Percentiles rank a stretch among this genome's conserved stretches.
Conservation (phyloP, 2,113 vertebrate genomes). For the Callospermophilus lateralis region DNA sequence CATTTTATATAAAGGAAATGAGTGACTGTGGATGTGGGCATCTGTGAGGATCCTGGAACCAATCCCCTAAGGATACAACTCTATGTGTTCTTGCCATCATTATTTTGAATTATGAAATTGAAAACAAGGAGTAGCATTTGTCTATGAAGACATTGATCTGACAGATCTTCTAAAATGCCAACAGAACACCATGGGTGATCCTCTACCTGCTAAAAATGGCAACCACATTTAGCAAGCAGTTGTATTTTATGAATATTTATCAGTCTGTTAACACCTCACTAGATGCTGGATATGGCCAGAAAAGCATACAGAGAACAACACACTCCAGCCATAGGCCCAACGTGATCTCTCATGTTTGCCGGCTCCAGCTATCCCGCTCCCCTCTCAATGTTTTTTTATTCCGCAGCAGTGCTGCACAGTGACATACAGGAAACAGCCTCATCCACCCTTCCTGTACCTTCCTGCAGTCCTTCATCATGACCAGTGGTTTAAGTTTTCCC, state of each 20-base stretch:
- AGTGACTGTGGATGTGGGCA: background rate
- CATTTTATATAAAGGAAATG: background rate
- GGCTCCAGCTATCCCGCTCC: background rate
- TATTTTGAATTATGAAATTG: constrained; percentile 10
- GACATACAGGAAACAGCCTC: background rate
- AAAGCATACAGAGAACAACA: background rate
- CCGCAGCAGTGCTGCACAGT: background rate
- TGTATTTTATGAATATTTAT: constrained; percentile 58
- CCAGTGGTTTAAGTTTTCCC: background rate
- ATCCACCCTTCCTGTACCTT: background rate
- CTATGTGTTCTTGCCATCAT: background rate
- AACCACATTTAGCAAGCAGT: constrained; percentile 1
- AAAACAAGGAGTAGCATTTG: constrained; percentile 45
- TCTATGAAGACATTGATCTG: constrained; percentile 34
- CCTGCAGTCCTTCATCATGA: background rate
- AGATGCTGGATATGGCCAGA: background rate
- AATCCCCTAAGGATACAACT: background rate
- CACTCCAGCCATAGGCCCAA: accelerated
- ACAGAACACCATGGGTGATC: constrained; percentile 1
- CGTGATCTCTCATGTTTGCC: background rate
- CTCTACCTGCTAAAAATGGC: constrained; percentile 55
- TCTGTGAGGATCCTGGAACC: background rate
- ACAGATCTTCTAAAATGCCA: constrained; percentile 25
- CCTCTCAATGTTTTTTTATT: background rate
- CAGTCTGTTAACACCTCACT: constrained; percentile 6